Base-by-base conservation (phyloP, 2,797 vertebrate species). In the Pseudochaenichthys georgianus region DNA sequence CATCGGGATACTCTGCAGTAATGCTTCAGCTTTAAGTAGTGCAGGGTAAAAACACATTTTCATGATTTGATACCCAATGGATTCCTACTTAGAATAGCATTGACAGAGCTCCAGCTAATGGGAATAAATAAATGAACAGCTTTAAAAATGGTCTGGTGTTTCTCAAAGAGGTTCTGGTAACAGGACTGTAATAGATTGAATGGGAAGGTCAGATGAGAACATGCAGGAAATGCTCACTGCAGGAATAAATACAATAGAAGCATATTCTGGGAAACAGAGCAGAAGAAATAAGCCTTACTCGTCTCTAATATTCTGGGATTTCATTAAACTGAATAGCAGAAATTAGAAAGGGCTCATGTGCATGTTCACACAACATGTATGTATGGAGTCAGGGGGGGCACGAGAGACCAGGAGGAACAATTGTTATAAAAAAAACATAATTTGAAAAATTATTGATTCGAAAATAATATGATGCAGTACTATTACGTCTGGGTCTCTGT, bases 181-280 rank as follows among this genome's bases (percentile, higher is more conserved):
- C 12, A 48, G 15, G 16, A n/a, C n/a, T 10, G 19, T 41, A 19
- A 48, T 11, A 47, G 41, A 65, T 65, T 61, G 53, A 59, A 41
- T 59, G 53, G 12, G 13, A 58, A n/a, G 34, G 38, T 77, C 43
- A 58, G 10, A 21, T 28, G 45, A 52, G 19, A 63, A 38, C 51
- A 43, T 9, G 59, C 28, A 61, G 13, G 50, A 62, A 61, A 60
- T 59, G 13, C 9, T 65, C 11, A 43, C 23, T 28, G 38, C 13
- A 41, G 42, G 12, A 8, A 3, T 10, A 53, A 46, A 46, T 5
- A 38, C n/a, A 57, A 15, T 41, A 15, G 5, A 59, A 64, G 34
- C 19, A 38, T 9, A n/a, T 9, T 47, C 21, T 13, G 23, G 46
- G 38, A 19, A 50, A 15, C 3, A 13, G 2, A 53, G 4, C 6